Evolutionary conservation across 2,113 vertebrate species (phyloP), one percentile per base, ranked within the genome.

Genomic region (Heteronetta atricapilla): DNA sequence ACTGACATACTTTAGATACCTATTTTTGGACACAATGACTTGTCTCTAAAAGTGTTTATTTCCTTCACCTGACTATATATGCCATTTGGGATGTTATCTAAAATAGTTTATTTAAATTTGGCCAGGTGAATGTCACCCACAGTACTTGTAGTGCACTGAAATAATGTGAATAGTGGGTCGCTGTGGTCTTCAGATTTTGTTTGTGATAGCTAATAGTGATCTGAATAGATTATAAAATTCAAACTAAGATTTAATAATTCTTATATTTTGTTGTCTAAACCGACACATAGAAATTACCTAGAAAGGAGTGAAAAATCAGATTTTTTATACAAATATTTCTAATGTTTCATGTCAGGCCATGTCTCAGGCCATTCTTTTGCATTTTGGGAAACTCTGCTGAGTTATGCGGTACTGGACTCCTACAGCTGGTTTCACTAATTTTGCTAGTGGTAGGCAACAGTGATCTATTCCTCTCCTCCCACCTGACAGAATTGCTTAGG

Each of bases 321-420:
- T 55, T 85, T 76, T n/a, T 2, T 42, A 7, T 86, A 28, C 17
- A 77, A n/a, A 59, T 80, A 33, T 40, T 81, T 56, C 19, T 63
- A 9, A 7, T 44, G 13, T 85, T 14, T 9, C 26, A 1, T 55
- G 13, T 23, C 23, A 62, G 9, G 60, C 2, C 4, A 22, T 15
- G 13, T 46, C 14, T 83, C 18, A n/a, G n/a, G n/a, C 62, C 4
- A 48, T 82, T 88, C 14, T 8, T 3, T 26, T 77, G 10, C 4
- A 36, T 34, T 93, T 88, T 36, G 8, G 44, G 50, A 56, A 66
- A n/a, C 5, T 48, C 75, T 80, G 9, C 8, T 42, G 38, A 11
- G 20, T 81, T 21, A 18, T 44, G 3, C 6, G 48, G 8, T 31
- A 11, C 11, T 50, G 0, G 0, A 33, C 3, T 80, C 28, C 9